phyloP scores from a whole-genome alignment of 2,113 vertebrate species.

The Cnemophilus loriae region DNA sequence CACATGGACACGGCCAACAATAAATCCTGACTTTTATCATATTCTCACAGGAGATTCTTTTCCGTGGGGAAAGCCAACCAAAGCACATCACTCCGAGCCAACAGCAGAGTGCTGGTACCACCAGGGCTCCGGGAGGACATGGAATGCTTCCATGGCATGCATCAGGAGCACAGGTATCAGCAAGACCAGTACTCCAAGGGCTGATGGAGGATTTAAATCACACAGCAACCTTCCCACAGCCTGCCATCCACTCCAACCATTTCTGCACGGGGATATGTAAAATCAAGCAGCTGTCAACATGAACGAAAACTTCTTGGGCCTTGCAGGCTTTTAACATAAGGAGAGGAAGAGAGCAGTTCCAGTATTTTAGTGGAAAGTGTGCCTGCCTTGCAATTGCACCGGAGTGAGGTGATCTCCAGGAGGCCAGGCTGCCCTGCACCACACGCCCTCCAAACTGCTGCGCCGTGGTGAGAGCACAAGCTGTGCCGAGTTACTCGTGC shows the following conservation, averaged over 20 bases:
- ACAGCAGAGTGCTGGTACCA: neutral
- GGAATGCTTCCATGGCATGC: neutral
- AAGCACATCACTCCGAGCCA: neutral
- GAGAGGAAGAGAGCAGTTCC: neutral
- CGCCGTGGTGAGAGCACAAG: neutral
- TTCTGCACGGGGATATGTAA: neutral
- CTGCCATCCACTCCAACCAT: neutral
- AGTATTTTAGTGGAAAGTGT: neutral
- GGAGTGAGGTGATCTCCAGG: neutral
- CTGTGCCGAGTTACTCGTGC: neutral
- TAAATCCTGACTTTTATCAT: neutral
- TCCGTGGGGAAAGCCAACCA: neutral
- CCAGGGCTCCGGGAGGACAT: neutral
- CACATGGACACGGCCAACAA: neutral
- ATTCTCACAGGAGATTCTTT: neutral
- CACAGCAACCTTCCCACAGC: neutral
- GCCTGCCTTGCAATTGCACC: neutral
- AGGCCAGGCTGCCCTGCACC: neutral
- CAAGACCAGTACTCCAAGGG: neutral
- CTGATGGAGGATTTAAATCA: neutral
- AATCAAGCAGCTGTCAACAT: neutral
- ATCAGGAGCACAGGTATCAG: neutral
- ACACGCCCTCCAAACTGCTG: neutral
- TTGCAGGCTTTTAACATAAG: neutral
- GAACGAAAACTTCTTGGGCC: neutral